phyloP scores from a whole-genome alignment of 2,888 invertebrate genomes.

The Lycaena phlaeas region DNA sequence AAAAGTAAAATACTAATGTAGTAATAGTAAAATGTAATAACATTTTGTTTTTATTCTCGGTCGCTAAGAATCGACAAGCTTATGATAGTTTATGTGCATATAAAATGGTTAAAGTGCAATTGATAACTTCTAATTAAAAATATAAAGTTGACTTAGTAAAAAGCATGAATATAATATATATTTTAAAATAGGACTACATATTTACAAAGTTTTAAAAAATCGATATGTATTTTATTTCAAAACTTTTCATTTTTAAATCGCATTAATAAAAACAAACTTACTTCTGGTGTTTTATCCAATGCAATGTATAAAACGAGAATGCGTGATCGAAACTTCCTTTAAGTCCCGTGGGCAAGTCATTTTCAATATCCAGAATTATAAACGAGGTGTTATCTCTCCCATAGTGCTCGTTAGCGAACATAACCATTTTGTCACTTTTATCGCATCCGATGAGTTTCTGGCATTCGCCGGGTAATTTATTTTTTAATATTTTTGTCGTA shows the following conservation, averaged over 20 bases:
- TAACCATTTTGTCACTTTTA: slow-evolving; percentile 80
- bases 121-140: no score
- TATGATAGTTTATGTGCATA: no score
- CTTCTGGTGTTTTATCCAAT: slow-evolving; percentile 84
- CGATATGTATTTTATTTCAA: no score
- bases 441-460: slow-evolving; percentile 76
- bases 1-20: no score
- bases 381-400: slow-evolving; percentile 56
- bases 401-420: slow-evolving; percentile 74
- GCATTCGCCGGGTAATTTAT: slow-evolving; percentile 71
- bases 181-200: no score
- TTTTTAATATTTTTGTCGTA: slow-evolving; percentile 72
- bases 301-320: slow-evolving; percentile 84
- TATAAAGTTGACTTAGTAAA: no score
- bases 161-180: no score
- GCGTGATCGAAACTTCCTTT: slow-evolving; percentile 75
- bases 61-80: no score
- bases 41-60: no score
- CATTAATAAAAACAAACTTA: slow-evolving; percentile 54
- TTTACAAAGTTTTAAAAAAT: neutral
- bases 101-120: no score
- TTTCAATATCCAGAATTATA: slow-evolving; percentile 72
- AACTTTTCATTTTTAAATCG: no score
- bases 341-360: slow-evolving; percentile 57
- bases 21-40: no score